phyloP scores from a whole-genome alignment of 2,888 invertebrate genomes.

The Thera britannica region DNA sequence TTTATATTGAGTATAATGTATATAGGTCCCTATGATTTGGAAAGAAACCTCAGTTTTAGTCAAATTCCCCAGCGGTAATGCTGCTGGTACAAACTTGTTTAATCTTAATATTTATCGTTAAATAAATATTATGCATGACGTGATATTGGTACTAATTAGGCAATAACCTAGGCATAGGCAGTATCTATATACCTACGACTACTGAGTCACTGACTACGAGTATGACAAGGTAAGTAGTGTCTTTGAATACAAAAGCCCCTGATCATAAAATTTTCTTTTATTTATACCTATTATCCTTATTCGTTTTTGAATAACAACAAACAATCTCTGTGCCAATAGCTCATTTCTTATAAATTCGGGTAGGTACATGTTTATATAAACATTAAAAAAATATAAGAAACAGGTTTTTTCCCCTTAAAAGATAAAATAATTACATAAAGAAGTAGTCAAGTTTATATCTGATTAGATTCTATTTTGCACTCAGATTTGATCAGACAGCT shows the following conservation, averaged over 20 bases:
- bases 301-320: too few species aligned
- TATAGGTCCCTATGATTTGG: too few species aligned
- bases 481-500: background rate
- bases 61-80: background rate
- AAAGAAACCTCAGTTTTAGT: background rate
- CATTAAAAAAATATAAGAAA: background rate
- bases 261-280: background rate
- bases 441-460: background rate
- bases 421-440: background rate
- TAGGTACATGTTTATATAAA: too few species aligned
- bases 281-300: background rate
- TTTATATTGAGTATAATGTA: too few species aligned
- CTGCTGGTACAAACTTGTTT: background rate
- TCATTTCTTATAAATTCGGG: too few species aligned
- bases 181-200: background rate
- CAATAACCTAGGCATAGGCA: slow-evolving; percentile 5
- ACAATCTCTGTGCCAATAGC: too few species aligned
- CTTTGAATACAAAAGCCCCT: slow-evolving; percentile 14
- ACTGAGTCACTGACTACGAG: background rate
- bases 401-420: background rate
- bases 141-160: slow-evolving; percentile 17
- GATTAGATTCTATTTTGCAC: slow-evolving; percentile 4
- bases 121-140: slow-evolving; percentile 29
- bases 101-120: slow-evolving; percentile 23
- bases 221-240: background rate